Percentiles rank a stretch among this genome's conserved stretches.
Conservation (phyloP, 1,140 invertebrate species). For the Macrobrachium nipponense region DNA sequence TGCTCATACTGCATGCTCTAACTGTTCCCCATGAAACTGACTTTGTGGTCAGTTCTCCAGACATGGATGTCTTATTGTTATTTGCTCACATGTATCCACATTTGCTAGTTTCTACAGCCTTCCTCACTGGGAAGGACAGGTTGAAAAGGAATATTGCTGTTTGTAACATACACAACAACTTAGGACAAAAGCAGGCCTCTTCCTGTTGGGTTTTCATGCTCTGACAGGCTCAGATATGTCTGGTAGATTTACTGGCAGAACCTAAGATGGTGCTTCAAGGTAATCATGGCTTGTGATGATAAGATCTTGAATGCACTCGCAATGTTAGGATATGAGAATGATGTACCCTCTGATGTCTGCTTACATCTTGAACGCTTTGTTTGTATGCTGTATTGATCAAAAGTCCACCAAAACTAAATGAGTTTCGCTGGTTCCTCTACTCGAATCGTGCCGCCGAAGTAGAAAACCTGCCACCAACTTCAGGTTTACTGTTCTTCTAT, state of each 20-base stretch:
- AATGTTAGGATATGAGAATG: slow-evolving; percentile 8
- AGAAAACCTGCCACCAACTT: not conserved
- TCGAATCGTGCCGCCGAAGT: slow-evolving; percentile 23
- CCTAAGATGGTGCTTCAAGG: slow-evolving; percentile 38
- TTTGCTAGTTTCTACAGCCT: not conserved
- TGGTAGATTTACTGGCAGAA: slow-evolving; percentile 36
- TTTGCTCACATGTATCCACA: not conserved
- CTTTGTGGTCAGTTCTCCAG: slow-evolving; percentile 21
- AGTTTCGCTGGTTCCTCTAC: no score
- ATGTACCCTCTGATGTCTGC: slow-evolving; percentile 8
- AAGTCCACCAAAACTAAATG: no score
- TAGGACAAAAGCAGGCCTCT: not conserved
- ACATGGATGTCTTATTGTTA: slow-evolving; percentile 19
- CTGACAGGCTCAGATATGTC: slow-evolving; percentile 9
- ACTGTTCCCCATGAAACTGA: not conserved
- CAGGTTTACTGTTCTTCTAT: slow-evolving; percentile 13
- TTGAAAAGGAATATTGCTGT: slow-evolving; percentile 23
- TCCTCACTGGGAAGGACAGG: slow-evolving; percentile 25
- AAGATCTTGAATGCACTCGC: slow-evolving; percentile 18
- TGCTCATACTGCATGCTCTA: slow-evolving; percentile 25
- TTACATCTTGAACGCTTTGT: slow-evolving; percentile 31
- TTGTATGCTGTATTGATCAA: slow-evolving; percentile 16
- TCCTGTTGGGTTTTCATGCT: slow-evolving; percentile 4
- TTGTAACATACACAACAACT: no score
- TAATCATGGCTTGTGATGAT: slow-evolving; percentile 19